These are phyloP conservation scores for Chionomys nivalis DNA, from an alignment of 2,113 vertebrate genomes.

Conservation along the genomic window DNA sequence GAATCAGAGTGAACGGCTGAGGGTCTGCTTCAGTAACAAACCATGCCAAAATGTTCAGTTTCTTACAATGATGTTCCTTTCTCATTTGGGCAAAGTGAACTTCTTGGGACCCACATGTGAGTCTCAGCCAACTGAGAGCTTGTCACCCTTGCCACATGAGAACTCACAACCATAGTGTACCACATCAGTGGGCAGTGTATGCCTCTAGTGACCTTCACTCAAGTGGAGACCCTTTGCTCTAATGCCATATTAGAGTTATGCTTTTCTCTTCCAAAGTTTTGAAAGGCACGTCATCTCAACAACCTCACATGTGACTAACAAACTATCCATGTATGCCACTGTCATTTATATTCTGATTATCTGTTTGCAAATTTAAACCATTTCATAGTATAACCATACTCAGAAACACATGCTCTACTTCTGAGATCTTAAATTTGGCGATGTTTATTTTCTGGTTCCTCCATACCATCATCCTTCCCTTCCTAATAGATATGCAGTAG, in stretches of 20 bases:
- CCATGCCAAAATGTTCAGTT: not conserved
- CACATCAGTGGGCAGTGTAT: not conserved
- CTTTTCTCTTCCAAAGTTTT: not conserved
- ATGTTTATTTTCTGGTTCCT: not conserved
- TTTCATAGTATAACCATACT: not conserved
- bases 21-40: not conserved
- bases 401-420: not conserved
- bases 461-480: not conserved
- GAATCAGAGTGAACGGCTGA: not conserved
- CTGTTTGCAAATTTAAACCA: not conserved
- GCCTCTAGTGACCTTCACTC: not conserved
- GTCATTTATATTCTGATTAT: not conserved
- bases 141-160: not conserved
- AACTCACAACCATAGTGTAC: not conserved
- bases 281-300: not conserved
- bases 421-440: not conserved
- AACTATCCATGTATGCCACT: not conserved
- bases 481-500: not conserved
- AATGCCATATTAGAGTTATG: not conserved
- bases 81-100: not conserved
- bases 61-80: conserved; percentile 28
- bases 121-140: not conserved
- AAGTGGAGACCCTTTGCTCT: not conserved
- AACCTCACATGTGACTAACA: not conserved
- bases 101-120: not conserved